These are phyloP conservation scores for Teleopsis dalmanni DNA, from an alignment of 1,140 invertebrate genomes.

Conservation along the genomic window DNA sequence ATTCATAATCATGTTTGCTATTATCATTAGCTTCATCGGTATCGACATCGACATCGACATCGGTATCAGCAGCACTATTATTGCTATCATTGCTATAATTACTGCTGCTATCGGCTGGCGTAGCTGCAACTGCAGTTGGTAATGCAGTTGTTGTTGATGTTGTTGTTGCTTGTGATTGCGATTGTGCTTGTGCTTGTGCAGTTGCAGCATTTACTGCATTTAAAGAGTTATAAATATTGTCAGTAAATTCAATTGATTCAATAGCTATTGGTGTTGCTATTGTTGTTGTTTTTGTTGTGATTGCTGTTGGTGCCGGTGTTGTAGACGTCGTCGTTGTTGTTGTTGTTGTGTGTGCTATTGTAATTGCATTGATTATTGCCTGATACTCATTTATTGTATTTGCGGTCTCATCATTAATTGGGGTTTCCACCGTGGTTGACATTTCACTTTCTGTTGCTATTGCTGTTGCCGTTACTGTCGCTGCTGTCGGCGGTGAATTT, in stretches of 20 bases:
- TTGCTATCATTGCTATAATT: slow-evolving; percentile 9
- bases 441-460: background rate
- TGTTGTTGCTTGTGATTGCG: slow-evolving; percentile 21
- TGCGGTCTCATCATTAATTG: slow-evolving; percentile 12
- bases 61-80: background rate
- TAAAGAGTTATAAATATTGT: background rate
- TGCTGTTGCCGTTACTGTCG: background rate
- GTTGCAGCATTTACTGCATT: background rate
- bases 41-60: background rate
- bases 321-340: background rate
- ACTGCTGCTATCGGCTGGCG: background rate
- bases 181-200: too few relatives aligned
- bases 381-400: background rate
- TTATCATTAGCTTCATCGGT: too few relatives aligned
- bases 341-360: slow-evolving; percentile 11
- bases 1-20: too few relatives aligned
- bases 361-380: slow-evolving; percentile 4
- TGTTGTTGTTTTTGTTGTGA: slow-evolving; percentile 6
- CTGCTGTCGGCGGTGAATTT: background rate
- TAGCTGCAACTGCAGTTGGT: slow-evolving; percentile 13
- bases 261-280: background rate
- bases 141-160: background rate
- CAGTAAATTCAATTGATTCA: background rate
- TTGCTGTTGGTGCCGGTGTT: background rate
- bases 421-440: slow-evolving; percentile 6